A percentile compares a stretch with the other conserved stretches of the same genome.
Conservation (phyloP, 1,140 invertebrate genomes). For the Drosophila elegans region DNA sequence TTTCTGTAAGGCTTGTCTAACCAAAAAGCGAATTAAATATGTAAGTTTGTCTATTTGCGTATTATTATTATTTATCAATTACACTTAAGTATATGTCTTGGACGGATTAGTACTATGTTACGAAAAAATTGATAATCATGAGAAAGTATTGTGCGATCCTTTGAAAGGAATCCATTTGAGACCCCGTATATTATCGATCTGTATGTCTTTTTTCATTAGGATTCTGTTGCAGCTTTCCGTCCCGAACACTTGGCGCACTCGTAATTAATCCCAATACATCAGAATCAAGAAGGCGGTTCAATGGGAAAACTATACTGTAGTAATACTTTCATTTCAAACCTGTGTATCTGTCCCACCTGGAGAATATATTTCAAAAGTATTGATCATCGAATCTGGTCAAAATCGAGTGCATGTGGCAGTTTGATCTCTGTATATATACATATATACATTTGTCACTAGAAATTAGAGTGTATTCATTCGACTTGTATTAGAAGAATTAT, state of each 20-base stretch:
- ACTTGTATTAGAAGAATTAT: background rate
- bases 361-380: constrained; percentile 7
- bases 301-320: constrained; percentile 43
- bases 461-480: constrained; percentile 9
- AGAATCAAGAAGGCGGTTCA: constrained; percentile 6
- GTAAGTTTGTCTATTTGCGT: constrained; percentile 20
- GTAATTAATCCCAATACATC: constrained; percentile 6
- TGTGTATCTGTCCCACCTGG: constrained; percentile 18
- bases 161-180: constrained; percentile 7
- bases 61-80: constrained; percentile 30
- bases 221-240: background rate
- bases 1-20: background rate
- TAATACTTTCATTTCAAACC: constrained; percentile 64
- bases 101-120: constrained; percentile 60
- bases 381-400: constrained; percentile 20
- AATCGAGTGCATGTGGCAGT: constrained; percentile 47
- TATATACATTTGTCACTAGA: constrained; percentile 38
- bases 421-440: constrained; percentile 24
- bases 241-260: background rate
- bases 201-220: background rate
- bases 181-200: constrained; percentile 22
- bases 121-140: constrained; percentile 38
- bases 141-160: constrained; percentile 4
- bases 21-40: constrained; percentile 26
- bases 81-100: constrained; percentile 42